Evolutionary conservation across 2,888 invertebrate genomes (phyloP).

Genomic region (Megalurothrips usitatus): DNA sequence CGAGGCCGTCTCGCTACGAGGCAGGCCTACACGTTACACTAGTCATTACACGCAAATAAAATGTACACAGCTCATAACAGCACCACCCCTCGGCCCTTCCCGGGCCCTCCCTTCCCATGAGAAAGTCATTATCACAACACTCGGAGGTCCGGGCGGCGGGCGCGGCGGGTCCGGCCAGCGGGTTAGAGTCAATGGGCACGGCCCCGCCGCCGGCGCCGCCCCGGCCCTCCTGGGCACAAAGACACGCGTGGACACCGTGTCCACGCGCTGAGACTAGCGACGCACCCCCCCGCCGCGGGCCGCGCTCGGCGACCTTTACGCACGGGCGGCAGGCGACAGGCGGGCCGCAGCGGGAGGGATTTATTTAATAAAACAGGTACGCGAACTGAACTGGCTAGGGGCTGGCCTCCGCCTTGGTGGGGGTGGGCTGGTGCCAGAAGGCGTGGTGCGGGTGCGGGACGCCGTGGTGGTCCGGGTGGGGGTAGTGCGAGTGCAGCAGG

Average conservation of each 20-base stretch:
- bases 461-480: constrained; percentile 37
- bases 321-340: not conserved
- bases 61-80: constrained; percentile 20
- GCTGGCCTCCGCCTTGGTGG: constrained; percentile 15
- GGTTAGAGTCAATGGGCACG: too few relatives aligned
- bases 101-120: not conserved
- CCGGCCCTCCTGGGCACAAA: too few relatives aligned
- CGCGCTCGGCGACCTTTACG: not conserved
- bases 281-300: not conserved
- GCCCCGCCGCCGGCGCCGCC: too few relatives aligned
- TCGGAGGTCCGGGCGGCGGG: not conserved
- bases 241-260: too few relatives aligned
- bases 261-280: not conserved
- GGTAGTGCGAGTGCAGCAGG: constrained; percentile 29
- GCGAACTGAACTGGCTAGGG: not conserved
- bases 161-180: too few relatives aligned
- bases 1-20: too few relatives aligned
- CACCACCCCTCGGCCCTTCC: not conserved
- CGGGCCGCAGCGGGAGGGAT: not conserved
- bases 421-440: constrained; percentile 17
- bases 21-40: too few relatives aligned
- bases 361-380: too few relatives aligned
- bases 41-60: not conserved
- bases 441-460: constrained; percentile 35
- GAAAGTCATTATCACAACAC: constrained; percentile 11